Conservation (phyloP, 2,113 vertebrate genomes). For the Equus quagga region DNA sequence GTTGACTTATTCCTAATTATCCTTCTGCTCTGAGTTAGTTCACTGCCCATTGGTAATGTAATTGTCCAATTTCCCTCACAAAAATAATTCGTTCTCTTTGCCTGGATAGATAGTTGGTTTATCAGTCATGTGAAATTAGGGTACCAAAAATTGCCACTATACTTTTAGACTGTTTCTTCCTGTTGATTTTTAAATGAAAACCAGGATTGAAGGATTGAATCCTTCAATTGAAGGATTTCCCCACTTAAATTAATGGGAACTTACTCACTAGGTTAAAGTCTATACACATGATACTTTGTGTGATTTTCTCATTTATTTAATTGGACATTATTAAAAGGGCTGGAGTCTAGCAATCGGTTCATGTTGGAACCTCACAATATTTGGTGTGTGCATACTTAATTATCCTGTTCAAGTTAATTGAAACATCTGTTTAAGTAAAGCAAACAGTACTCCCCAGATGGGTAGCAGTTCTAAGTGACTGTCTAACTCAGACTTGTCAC, state of each 20-base stretch:
- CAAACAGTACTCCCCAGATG: not conserved
- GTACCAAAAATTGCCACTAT: not conserved
- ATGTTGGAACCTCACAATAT: not conserved
- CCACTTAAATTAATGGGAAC: not conserved
- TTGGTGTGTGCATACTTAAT: conserved; percentile 26
- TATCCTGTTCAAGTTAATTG: not conserved
- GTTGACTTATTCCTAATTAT: not conserved
- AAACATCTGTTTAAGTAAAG: not conserved
- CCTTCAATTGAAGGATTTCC: not conserved
- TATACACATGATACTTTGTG: not conserved
- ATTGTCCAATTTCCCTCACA: not conserved
- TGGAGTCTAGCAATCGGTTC: not conserved
- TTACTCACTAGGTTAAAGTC: conserved; percentile 10
- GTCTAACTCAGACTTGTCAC: not conserved
- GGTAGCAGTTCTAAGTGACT: not conserved
- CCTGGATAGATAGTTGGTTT: not conserved
- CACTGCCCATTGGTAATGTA: not conserved
- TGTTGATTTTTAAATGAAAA: conserved; percentile 38
- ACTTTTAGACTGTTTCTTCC: not conserved
- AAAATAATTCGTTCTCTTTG: not conserved
- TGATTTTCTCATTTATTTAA: not conserved
- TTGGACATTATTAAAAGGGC: not conserved
- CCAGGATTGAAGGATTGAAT: not conserved
- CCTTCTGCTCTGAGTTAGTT: not conserved
- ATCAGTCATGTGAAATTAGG: not conserved